phyloP scores from a whole-genome alignment of 2,113 vertebrate species.

The Perca schrenkii region DNA sequence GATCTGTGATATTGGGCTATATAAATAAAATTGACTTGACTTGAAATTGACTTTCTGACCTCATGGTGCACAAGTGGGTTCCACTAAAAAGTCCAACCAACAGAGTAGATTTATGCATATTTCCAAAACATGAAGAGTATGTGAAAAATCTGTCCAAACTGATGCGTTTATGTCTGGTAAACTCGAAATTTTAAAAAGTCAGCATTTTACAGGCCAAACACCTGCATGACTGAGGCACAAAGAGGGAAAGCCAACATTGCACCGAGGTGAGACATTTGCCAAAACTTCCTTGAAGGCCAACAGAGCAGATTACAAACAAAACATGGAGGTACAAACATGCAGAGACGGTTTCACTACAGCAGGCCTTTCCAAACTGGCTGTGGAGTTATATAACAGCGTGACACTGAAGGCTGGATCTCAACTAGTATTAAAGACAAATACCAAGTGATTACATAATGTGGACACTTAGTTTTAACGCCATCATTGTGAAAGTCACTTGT shows the following conservation, averaged over 20 bases:
- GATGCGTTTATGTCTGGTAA: background rate
- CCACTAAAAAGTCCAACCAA: background rate
- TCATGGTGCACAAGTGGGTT: background rate
- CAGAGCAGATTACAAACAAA: background rate
- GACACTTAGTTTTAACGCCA: background rate
- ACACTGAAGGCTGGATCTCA: background rate
- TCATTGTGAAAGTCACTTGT: background rate
- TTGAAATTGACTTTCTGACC: background rate
- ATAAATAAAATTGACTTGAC: too few relatives aligned
- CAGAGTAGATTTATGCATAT: too few relatives aligned
- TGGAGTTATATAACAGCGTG: background rate
- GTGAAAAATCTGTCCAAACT: background rate
- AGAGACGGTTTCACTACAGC: background rate
- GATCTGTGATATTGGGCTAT: too few relatives aligned
- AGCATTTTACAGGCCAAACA: too few relatives aligned
- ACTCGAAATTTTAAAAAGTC: background rate
- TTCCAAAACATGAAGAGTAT: background rate
- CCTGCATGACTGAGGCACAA: background rate
- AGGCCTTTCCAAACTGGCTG: background rate
- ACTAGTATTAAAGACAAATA: background rate
- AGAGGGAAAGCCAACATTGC: background rate
- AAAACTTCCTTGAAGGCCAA: background rate
- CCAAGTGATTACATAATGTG: background rate
- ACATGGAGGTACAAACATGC: background rate
- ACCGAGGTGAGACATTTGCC: constrained; percentile 1